A percentile compares a stretch with the other conserved stretches of the same genome.
These are phyloP conservation scores for Agrenia bidenticulata DNA, from an alignment of 2,888 invertebrate genomes.

Conservation along the genomic window DNA sequence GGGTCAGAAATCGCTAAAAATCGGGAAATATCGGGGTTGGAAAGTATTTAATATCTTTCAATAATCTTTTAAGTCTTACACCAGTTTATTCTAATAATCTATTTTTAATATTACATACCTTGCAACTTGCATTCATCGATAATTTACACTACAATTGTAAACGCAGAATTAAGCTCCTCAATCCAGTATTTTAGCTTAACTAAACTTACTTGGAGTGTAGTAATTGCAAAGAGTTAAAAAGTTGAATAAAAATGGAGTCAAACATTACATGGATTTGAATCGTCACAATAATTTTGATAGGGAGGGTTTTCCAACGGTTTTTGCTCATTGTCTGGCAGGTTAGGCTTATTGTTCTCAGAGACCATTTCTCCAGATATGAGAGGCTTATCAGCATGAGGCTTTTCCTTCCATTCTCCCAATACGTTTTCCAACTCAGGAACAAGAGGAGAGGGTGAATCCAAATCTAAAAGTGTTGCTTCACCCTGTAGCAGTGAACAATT, in stretches of 20 bases:
- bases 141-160: too few relatives aligned
- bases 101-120: too few relatives aligned
- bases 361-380: neutral
- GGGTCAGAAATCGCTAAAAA: too few relatives aligned
- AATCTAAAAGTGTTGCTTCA: neutral
- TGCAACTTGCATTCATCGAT: too few relatives aligned
- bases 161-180: too few relatives aligned
- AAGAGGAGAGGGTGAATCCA: neutral
- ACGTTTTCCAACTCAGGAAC: neutral
- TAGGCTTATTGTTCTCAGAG: neutral
- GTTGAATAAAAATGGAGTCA: neutral
- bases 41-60: too few relatives aligned
- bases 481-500: neutral
- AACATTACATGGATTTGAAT: conserved; percentile 12
- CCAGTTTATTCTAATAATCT: too few relatives aligned
- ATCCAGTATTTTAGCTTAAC: too few relatives aligned
- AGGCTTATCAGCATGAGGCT: too few relatives aligned
- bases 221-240: neutral
- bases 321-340: neutral
- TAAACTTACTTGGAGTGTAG: too few relatives aligned
- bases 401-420: neutral
- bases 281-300: conserved; percentile 4
- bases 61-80: too few relatives aligned
- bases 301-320: neutral
- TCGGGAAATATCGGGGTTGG: too few relatives aligned